Evolutionary conservation across 2,888 invertebrate species (phyloP).

Genomic region (Lysandra bellargus): DNA sequence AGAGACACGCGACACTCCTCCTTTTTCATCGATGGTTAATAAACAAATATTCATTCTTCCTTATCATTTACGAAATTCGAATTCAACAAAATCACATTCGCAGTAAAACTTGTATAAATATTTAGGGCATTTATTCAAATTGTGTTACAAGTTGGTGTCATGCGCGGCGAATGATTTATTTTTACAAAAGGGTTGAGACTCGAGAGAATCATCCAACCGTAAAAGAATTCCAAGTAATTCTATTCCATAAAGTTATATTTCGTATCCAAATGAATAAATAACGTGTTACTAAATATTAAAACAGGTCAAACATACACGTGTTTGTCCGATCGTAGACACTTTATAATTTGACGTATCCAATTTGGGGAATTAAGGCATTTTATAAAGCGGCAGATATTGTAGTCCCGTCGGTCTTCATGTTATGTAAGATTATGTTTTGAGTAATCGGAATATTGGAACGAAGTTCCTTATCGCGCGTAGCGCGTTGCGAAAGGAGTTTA

Average conservation of each 20-base stretch:
- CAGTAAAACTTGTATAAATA: conserved; percentile 42
- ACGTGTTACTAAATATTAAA: conserved; percentile 15
- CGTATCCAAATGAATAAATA: conserved; percentile 24
- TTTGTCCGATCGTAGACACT: neutral
- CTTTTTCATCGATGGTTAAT: too few relatives aligned
- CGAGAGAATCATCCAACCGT: conserved; percentile 9
- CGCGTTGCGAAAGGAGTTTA: too few relatives aligned
- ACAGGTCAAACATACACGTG: conserved; percentile 8
- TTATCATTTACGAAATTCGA: neutral
- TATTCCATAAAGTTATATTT: conserved; percentile 16
- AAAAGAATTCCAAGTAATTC: conserved; percentile 23
- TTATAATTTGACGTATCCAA: neutral
- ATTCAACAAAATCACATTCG: neutral
- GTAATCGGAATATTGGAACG: too few relatives aligned
- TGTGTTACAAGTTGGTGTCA: conserved; percentile 23
- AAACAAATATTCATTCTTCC: too few relatives aligned
- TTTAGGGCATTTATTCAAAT: conserved; percentile 24
- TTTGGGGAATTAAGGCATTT: neutral
- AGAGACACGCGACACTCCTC: too few relatives aligned
- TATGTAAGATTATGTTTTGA: too few relatives aligned
- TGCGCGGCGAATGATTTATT: conserved; percentile 9
- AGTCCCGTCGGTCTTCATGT: too few relatives aligned
- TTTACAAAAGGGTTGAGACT: conserved; percentile 24
- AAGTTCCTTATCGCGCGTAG: too few relatives aligned
- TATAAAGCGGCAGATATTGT: neutral